Evolutionary conservation across 2,797 vertebrate genomes (phyloP).

Genomic region (Morus bassanus): DNA sequence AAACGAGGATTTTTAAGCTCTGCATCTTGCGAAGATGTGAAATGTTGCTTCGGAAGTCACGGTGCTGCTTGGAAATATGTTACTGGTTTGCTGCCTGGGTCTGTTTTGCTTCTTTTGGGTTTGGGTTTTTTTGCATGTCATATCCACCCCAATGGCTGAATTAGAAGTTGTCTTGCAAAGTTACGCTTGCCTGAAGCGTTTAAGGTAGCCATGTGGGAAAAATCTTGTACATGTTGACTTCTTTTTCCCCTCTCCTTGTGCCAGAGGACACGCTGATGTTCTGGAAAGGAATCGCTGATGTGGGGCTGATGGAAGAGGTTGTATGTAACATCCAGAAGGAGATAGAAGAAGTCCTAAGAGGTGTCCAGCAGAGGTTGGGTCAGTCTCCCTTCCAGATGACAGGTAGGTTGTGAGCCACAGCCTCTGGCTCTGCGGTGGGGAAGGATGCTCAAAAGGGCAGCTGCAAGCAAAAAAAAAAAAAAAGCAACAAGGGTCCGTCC

Average conservation of each 20-base stretch:
- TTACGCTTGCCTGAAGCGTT: background rate
- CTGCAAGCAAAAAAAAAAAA: background rate
- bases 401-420: constrained; percentile 73
- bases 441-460: background rate
- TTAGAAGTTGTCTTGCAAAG: background rate
- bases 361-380: constrained; percentile 87
- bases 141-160: background rate
- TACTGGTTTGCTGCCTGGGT: background rate
- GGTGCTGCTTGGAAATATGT: background rate
- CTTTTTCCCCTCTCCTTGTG: background rate
- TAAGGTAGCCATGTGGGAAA: background rate
- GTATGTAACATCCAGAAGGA: constrained; percentile 95
- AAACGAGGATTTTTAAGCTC: background rate
- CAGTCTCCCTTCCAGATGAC: constrained; percentile 84
- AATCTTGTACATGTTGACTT: background rate
- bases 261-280: constrained; percentile 94
- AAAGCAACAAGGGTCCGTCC: background rate
- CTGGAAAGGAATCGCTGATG: constrained; percentile 96
- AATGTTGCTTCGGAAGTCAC: background rate
- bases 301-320: constrained; percentile 93
- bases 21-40: background rate
- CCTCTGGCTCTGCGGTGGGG: background rate
- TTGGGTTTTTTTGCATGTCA: background rate
- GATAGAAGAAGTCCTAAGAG: constrained; percentile 84
- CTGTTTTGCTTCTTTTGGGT: background rate